Base-by-base conservation (phyloP, 1,140 invertebrate species). In the Teleopsis dalmanni region DNA sequence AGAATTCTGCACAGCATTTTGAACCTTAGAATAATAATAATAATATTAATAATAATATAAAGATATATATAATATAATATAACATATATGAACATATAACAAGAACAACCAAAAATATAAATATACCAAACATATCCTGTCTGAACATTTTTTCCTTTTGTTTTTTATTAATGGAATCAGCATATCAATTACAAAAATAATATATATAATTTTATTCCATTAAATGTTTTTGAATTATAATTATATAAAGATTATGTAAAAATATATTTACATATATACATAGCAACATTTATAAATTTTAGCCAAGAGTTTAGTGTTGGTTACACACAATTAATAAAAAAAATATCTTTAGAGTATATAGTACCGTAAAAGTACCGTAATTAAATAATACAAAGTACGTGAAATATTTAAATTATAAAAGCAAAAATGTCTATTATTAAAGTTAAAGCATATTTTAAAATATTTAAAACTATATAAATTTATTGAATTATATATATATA, bases 301-400 rank as follows among this genome's bases (percentile, higher is more conserved):
- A 60, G 56, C 62, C 62, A 65, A 62, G 59, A 62, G 62, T 65
- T 65, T 60, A 65, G 62, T 58, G 62, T 64, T 65, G 62, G 62
- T 61, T 54, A 64, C 36, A 48, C 13, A 26, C 38, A n/a, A n/a
- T n/a, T n/a, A n/a, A n/a, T n/a, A n/a, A n/a, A n/a, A n/a, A n/a
- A n/a, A n/a, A n/a, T n/a, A n/a, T n/a, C n/a, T n/a, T n/a, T n/a
- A n/a, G n/a, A n/a, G n/a, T n/a, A n/a, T n/a, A n/a, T n/a, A n/a
- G n/a, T n/a, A n/a, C n/a, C n/a, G n/a, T n/a, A n/a, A n/a, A n/a
- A n/a, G n/a, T n/a, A n/a, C n/a, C n/a, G n/a, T n/a, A n/a, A n/a
- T n/a, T n/a, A n/a, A n/a, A n/a, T n/a, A n/a, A n/a, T n/a, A n/a
- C n/a, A n/a, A n/a, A n/a, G n/a, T n/a, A n/a, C n/a, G n/a, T n/a